These are phyloP conservation scores for Pheucticus melanocephalus DNA, from an alignment of 2,113 vertebrate species.

Conservation along the genomic window DNA sequence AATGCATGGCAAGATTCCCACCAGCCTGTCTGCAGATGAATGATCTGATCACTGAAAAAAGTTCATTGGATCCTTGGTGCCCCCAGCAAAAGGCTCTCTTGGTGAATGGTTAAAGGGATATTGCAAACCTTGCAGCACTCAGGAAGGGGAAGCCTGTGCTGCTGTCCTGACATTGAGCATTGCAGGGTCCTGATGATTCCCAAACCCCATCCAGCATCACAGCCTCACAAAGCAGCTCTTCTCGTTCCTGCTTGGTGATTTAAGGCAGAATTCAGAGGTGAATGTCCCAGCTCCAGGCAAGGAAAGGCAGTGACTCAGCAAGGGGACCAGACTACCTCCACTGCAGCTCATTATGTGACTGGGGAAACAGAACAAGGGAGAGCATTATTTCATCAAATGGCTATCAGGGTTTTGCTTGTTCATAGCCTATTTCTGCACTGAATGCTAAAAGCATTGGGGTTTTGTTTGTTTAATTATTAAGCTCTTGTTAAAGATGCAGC, in stretches of 20 bases:
- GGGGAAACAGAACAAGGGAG: neutral
- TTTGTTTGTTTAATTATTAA: neutral
- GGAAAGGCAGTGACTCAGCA: neutral
- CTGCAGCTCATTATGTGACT: neutral
- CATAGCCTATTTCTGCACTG: neutral
- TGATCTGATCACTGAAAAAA: neutral
- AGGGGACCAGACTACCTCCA: neutral
- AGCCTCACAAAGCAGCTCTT: neutral
- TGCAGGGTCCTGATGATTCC: neutral
- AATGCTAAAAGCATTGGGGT: neutral
- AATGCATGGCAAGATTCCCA: neutral
- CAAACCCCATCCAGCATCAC: neutral
- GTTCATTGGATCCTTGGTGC: neutral
- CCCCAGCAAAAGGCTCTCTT: neutral
- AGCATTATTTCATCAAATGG: neutral
- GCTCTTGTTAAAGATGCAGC: neutral
- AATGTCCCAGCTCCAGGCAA: neutral
- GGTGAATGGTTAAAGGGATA: neutral
- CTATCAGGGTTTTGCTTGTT: neutral
- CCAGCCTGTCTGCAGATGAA: neutral
- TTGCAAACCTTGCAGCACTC: fast-evolving
- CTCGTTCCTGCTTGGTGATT: neutral
- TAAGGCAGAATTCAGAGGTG: neutral
- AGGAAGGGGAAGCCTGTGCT: neutral
- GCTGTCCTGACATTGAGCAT: fast-evolving